Percentiles rank a stretch among this genome's conserved stretches.
phyloP scores from a whole-genome alignment of 2,113 vertebrate species.

The Paramormyrops kingsleyae region DNA sequence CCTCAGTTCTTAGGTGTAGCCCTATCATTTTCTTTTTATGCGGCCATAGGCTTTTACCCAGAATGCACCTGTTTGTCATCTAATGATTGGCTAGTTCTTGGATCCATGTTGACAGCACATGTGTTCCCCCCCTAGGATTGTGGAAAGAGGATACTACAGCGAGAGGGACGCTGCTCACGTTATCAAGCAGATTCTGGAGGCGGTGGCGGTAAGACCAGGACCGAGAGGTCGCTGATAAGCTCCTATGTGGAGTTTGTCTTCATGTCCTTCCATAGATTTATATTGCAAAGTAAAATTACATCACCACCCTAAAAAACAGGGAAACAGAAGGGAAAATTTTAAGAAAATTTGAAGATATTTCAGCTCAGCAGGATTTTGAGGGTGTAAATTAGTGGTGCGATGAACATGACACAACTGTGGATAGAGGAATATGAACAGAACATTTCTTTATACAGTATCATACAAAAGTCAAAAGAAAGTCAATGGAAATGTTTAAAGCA shows the following conservation, averaged over 20 bases:
- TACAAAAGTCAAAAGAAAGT: not conserved
- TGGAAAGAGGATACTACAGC: constrained; percentile 82
- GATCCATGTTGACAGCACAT: not conserved
- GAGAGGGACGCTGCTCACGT: constrained; percentile 77
- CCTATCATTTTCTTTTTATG: not conserved
- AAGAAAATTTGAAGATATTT: not conserved
- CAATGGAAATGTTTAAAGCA: not conserved
- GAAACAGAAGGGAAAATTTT: not conserved
- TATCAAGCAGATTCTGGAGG: constrained; percentile 84
- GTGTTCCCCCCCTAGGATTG: constrained; percentile 59
- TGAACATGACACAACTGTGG: not conserved
- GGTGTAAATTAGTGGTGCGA: not conserved
- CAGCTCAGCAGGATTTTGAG: not conserved
- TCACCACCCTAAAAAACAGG: not conserved
- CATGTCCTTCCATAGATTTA: not conserved
- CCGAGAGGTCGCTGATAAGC: not conserved
- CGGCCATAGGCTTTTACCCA: not conserved
- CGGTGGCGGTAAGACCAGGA: constrained; percentile 61
- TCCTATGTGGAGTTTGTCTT: not conserved
- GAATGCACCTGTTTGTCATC: not conserved
- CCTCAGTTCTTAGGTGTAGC: not conserved
- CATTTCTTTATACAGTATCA: not conserved
- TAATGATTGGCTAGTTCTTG: not conserved
- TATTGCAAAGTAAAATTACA: not conserved
- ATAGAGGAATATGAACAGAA: not conserved